Evolutionary conservation across 2,113 vertebrate genomes (phyloP).

Genomic region (Calyptommatus sinebrachiatus): DNA sequence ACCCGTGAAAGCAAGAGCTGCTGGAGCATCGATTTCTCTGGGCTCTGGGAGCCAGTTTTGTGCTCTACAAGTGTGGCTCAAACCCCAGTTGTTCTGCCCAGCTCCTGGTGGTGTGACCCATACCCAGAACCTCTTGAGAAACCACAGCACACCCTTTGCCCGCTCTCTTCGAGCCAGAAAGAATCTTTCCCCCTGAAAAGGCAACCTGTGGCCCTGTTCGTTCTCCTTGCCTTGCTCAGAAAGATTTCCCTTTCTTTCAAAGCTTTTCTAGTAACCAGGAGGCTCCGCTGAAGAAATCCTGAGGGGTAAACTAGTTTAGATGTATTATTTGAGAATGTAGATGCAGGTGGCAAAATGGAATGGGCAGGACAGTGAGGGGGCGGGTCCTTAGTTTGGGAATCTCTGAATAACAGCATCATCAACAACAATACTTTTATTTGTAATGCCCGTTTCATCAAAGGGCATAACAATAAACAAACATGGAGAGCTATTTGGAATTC

Average conservation of each 20-base stretch:
- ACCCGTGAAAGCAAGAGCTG: conserved; percentile 18
- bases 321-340: neutral
- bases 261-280: neutral
- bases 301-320: too few relatives aligned
- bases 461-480: too few relatives aligned
- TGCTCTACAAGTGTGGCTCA: neutral
- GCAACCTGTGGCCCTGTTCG: neutral
- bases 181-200: neutral
- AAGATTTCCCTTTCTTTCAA: neutral
- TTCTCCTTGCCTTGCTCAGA: neutral
- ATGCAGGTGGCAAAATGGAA: too few relatives aligned
- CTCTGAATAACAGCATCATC: too few relatives aligned
- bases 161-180: neutral
- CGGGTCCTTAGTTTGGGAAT: too few relatives aligned
- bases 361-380: too few relatives aligned
- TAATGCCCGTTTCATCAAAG: too few relatives aligned
- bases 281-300: neutral
- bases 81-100: neutral
- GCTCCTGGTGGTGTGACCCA: conserved; percentile 1
- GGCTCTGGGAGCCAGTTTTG: neutral
- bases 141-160: neutral
- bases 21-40: conserved; percentile 6
- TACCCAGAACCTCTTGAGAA: neutral
- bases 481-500: too few relatives aligned
- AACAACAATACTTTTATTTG: too few relatives aligned